A percentile compares a stretch with the other conserved stretches of the same genome.
Conservation (phyloP, 2,113 vertebrate species). For the Crotalus helleri region DNA sequence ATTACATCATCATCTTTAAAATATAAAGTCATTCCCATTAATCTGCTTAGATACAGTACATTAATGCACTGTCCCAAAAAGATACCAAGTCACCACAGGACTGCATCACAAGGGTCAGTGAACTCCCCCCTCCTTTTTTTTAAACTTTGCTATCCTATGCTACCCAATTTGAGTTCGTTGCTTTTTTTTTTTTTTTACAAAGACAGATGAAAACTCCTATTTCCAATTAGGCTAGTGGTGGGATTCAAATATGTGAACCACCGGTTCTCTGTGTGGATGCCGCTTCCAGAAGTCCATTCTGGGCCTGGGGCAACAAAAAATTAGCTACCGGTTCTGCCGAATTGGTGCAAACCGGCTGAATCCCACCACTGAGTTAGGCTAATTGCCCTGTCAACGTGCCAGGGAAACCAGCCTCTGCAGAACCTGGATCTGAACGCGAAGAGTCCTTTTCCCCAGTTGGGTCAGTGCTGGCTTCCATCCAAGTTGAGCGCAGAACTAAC, state of each 20-base stretch:
- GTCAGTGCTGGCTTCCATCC: not conserved
- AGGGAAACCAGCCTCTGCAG: not conserved
- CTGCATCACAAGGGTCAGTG: too few species aligned
- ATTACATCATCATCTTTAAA: not conserved
- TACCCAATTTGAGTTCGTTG: too few species aligned
- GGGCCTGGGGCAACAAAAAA: too few species aligned
- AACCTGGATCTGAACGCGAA: not conserved
- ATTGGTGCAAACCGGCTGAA: too few species aligned
- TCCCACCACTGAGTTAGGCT: not conserved
- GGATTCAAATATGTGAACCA: too few species aligned
- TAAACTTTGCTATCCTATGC: too few species aligned
- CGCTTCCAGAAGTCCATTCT: too few species aligned
- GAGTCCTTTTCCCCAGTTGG: not conserved
- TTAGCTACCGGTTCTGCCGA: too few species aligned
- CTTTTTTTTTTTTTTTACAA: not conserved
- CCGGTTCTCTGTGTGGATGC: too few species aligned
- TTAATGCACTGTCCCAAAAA: not conserved
- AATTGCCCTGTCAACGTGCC: not conserved
- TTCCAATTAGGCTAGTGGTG: not conserved
- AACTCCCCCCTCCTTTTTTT: too few species aligned
- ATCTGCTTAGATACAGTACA: not conserved
- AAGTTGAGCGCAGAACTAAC: not conserved
- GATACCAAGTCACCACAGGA: not conserved
- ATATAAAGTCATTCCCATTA: not conserved
- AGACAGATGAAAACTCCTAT: not conserved